Conservation (phyloP, 2,888 invertebrate genomes). For the Glomeris marginata region DNA sequence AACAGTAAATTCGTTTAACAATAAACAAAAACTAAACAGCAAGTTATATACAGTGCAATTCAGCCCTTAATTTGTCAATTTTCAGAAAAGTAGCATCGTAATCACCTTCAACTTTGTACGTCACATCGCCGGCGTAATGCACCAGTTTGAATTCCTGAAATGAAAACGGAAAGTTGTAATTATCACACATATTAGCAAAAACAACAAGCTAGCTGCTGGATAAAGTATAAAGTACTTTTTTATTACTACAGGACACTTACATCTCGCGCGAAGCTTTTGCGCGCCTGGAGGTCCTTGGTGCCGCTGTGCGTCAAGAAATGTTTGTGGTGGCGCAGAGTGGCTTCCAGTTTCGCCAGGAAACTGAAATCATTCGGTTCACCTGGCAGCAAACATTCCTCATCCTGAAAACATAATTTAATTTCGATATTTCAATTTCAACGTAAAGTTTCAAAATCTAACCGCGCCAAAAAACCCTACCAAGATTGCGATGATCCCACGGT, state of each 20-base stretch:
- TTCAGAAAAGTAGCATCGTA: not conserved
- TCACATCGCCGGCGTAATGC: constrained; percentile 88
- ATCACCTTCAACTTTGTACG: constrained; percentile 58
- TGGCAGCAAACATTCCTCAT: constrained; percentile 82
- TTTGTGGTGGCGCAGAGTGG: constrained; percentile 52
- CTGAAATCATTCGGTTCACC: constrained; percentile 72
- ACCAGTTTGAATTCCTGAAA: constrained; percentile 69
- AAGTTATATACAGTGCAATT: too few species aligned
- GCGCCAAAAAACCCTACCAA: constrained; percentile 21
- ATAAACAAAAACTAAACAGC: too few species aligned
- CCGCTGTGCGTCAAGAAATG: constrained; percentile 74
- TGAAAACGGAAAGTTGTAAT: not conserved
- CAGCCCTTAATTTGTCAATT: too few species aligned
- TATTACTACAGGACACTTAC: constrained; percentile 31
- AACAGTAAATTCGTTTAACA: too few species aligned
- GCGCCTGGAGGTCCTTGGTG: constrained; percentile 54
- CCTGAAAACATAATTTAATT: constrained; percentile 29
- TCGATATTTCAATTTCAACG: not conserved
- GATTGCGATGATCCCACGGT: constrained; percentile 46
- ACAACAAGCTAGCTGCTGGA: too few species aligned
- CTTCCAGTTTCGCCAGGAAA: constrained; percentile 63
- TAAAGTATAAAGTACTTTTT: not conserved
- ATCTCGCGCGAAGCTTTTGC: constrained; percentile 73
- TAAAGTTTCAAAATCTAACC: not conserved
- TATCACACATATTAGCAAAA: not conserved